Evolutionary conservation across 2,113 vertebrate species (phyloP).

Genomic region (Bucco capensis): DNA sequence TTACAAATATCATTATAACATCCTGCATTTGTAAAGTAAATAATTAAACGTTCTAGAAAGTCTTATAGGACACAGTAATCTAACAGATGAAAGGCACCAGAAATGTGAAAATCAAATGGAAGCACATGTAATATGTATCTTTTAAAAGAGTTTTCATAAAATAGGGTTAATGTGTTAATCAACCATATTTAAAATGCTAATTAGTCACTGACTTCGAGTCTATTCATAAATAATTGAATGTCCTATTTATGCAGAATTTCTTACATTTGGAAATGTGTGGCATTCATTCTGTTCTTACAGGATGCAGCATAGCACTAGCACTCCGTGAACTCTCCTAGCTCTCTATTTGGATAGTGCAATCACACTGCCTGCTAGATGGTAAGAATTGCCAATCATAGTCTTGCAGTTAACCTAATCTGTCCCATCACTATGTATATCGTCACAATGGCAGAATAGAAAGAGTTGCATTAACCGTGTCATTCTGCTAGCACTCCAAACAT

Average conservation of each 20-base stretch:
- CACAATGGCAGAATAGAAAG: background rate
- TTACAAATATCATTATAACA: slow-evolving; percentile 73
- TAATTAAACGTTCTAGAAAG: slow-evolving; percentile 70
- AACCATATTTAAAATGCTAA: slow-evolving; percentile 70
- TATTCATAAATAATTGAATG: slow-evolving; percentile 67
- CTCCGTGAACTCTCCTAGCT: background rate
- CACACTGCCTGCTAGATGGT: rapidly evolving
- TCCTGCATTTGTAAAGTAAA: slow-evolving; percentile 72
- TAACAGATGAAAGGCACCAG: slow-evolving; percentile 66
- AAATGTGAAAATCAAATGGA: slow-evolving; percentile 57
- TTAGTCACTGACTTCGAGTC: slow-evolving; percentile 60
- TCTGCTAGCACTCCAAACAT: background rate
- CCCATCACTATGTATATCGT: background rate
- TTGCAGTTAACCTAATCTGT: background rate
- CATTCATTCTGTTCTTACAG: slow-evolving; percentile 10
- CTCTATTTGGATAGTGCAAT: background rate
- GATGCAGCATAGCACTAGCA: background rate
- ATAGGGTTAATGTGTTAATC: slow-evolving; percentile 69
- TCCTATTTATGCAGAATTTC: slow-evolving; percentile 66
- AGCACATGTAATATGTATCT: slow-evolving; percentile 61
- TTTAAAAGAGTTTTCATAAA: slow-evolving; percentile 68
- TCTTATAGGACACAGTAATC: slow-evolving; percentile 61
- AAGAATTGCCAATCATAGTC: background rate
- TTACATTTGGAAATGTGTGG: slow-evolving; percentile 11
- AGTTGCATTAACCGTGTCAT: background rate